phyloP scores from a whole-genome alignment of 2,797 vertebrate genomes.

The Microhierax caerulescens region DNA sequence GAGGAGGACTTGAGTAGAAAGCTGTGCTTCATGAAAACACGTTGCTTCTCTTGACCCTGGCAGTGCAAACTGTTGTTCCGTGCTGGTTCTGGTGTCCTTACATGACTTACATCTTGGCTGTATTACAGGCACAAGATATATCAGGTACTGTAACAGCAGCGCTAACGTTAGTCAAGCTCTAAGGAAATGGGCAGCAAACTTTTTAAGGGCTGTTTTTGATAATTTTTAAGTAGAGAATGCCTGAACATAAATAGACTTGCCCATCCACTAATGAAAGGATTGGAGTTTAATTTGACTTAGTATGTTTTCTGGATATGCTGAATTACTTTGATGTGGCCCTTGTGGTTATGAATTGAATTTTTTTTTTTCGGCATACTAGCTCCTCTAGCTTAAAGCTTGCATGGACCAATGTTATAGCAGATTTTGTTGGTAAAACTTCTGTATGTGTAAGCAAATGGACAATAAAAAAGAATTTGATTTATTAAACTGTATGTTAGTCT shows the following conservation, averaged over 20 bases:
- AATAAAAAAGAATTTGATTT: neutral
- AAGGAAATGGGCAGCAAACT: neutral
- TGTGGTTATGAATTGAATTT: neutral
- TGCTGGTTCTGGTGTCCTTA: neutral
- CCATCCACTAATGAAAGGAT: constrained; percentile 10
- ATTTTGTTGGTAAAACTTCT: neutral
- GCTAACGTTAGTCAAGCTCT: rapidly evolving
- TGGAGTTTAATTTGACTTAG: neutral
- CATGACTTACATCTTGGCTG: neutral
- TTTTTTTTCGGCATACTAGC: neutral
- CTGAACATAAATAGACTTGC: neutral
- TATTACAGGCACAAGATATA: neutral
- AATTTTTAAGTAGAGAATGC: neutral
- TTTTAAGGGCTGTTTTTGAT: constrained; percentile 8
- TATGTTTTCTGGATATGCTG: neutral
- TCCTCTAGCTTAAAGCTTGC: neutral
- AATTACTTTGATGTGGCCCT: constrained; percentile 43
- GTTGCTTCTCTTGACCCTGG: neutral
- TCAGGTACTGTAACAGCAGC: neutral
- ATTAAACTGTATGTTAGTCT: neutral
- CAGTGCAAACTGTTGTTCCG: neutral
- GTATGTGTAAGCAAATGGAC: neutral
- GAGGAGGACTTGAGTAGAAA: neutral
- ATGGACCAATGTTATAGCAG: neutral
- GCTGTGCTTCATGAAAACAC: neutral